These are phyloP conservation scores for Platygyra sinensis DNA, from an alignment of 64 coral and sea anemone genomes.

Conservation along the genomic window DNA sequence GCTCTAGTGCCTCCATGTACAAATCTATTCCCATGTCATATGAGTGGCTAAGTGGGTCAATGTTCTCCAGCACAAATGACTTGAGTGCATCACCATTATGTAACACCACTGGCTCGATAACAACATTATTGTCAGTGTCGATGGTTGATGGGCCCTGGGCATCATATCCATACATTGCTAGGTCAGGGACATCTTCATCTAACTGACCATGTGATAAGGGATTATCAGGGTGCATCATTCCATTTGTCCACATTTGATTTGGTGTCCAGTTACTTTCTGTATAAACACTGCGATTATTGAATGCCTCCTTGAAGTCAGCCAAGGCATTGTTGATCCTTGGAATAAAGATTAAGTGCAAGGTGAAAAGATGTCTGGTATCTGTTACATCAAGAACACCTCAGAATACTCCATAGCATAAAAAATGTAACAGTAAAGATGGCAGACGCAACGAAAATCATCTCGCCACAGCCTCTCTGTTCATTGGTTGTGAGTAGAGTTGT, in stretches of 20 bases:
- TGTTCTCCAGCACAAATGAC: too few species aligned
- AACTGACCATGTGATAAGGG: constrained; percentile 42
- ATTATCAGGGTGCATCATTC: constrained; percentile 50
- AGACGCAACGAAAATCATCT: constrained; percentile 55
- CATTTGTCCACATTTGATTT: constrained; percentile 61
- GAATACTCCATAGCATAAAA: constrained; percentile 63
- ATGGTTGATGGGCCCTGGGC: constrained; percentile 48
- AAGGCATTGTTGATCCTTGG: too few species aligned
- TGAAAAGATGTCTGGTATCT: constrained; percentile 41
- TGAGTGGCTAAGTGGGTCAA: too few species aligned
- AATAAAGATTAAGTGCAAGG: constrained; percentile 29
- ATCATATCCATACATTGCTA: constrained; percentile 57
- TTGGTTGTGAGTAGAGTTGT: constrained; percentile 49
- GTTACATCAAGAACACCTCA: constrained; percentile 21
- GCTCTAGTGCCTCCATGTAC: too few species aligned
- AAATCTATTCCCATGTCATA: too few species aligned
- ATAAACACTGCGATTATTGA: too few species aligned
- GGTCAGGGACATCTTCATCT: constrained; percentile 29
- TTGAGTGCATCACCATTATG: too few species aligned
- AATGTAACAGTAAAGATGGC: constrained; percentile 55
- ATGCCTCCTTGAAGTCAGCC: too few species aligned
- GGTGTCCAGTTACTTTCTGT: constrained; percentile 19
- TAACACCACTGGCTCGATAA: constrained; percentile 33
- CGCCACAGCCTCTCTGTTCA: constrained; percentile 47
- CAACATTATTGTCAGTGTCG: constrained; percentile 37